A percentile compares a stretch with the other conserved stretches of the same genome.
Conservation (phyloP, 2,113 vertebrate species). For the Plestiodon gilberti region DNA sequence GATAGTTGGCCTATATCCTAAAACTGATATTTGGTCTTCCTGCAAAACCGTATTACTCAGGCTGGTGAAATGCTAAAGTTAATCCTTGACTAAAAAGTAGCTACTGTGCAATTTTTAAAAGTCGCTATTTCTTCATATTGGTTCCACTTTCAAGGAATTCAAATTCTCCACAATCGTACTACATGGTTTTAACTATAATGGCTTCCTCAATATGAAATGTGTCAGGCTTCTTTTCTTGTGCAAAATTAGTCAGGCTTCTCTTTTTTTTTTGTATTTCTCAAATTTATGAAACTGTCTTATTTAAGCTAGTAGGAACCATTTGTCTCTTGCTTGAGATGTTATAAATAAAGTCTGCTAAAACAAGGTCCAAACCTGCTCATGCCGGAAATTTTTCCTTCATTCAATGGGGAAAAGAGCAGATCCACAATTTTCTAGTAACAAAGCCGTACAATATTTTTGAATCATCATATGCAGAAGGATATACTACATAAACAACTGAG, state of each 20-base stretch:
- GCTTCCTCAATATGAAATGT: slow-evolving; percentile 5
- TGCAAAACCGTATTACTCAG: slow-evolving; percentile 38
- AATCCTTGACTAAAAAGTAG: slow-evolving; percentile 49
- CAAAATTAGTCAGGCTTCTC: neutral
- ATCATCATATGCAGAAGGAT: neutral
- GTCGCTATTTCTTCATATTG: slow-evolving; percentile 55
- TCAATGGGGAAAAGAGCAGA: neutral
- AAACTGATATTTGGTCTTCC: slow-evolving; percentile 45
- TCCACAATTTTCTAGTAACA: slow-evolving; percentile 21
- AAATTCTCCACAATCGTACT: slow-evolving; percentile 43
- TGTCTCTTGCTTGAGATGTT: slow-evolving; percentile 35
- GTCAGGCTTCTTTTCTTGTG: slow-evolving; percentile 7
- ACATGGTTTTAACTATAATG: slow-evolving; percentile 23
- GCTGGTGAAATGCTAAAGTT: slow-evolving; percentile 46
- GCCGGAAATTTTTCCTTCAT: neutral
- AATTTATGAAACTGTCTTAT: slow-evolving; percentile 47
- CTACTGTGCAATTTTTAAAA: slow-evolving; percentile 48
- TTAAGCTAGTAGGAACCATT: slow-evolving; percentile 36
- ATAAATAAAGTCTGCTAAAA: slow-evolving; percentile 34
- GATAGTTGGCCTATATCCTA: slow-evolving; percentile 33
- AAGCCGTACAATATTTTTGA: neutral
- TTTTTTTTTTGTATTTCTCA: neutral
- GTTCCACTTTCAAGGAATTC: slow-evolving; percentile 43
- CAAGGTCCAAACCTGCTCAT: neutral
- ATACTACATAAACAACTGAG: slow-evolving; percentile 21